These are phyloP conservation scores for Phaedon cochleariae DNA, from an alignment of 2,888 invertebrate genomes.

Conservation along the genomic window DNA sequence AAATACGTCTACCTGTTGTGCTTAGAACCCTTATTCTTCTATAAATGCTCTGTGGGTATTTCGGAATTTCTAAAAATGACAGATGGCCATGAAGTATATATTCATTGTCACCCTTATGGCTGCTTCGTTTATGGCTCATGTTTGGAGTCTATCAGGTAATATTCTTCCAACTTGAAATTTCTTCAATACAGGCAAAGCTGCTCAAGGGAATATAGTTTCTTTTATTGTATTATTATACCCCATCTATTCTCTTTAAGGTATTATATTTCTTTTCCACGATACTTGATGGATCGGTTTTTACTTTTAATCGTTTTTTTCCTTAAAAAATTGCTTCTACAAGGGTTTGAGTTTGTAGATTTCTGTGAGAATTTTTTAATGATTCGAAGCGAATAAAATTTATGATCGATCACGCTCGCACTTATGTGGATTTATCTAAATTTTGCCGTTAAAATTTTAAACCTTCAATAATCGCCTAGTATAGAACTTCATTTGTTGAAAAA, in stretches of 20 bases:
- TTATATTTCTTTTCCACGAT: constrained; percentile 35
- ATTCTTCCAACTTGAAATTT: neutral
- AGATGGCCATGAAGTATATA: neutral
- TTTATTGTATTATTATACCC: constrained; percentile 36
- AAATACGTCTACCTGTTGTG: constrained; percentile 30
- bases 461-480: no score
- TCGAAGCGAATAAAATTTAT: constrained; percentile 30
- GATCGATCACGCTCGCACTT: constrained; percentile 26
- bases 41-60: neutral
- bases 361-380: constrained; percentile 41
- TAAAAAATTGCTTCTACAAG: constrained; percentile 30
- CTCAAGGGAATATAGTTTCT: constrained; percentile 34
- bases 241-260: constrained; percentile 41
- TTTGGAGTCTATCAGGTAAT: constrained; percentile 1
- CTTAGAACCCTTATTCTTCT: constrained; percentile 5
- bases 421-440: neutral
- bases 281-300: constrained; percentile 43
- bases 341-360: constrained; percentile 25
- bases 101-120: neutral
- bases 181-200: constrained; percentile 31
- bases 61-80: constrained; percentile 3
- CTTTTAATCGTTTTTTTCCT: constrained; percentile 40
- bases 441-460: neutral
- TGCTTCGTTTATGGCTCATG: neutral
- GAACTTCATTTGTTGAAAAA: no score